Conservation (phyloP, 2,797 vertebrate species). For the Malurus leucopterus region DNA sequence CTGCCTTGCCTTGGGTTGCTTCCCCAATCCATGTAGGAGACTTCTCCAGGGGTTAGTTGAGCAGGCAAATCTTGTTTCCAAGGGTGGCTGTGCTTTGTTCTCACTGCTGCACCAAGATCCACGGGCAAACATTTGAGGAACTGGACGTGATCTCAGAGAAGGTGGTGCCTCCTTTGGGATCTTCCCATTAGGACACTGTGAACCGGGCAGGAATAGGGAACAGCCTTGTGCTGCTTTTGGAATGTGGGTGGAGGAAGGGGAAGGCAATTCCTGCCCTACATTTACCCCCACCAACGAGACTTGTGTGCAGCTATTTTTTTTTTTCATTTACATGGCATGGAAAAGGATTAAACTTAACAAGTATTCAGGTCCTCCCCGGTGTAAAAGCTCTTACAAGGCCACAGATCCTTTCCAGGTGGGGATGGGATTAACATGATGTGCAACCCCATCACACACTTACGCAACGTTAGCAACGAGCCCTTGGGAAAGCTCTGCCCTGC, state of each 20-base stretch:
- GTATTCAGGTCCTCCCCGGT: fast-evolving
- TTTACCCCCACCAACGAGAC: background rate
- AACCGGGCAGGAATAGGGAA: fast-evolving
- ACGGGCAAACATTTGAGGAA: fast-evolving
- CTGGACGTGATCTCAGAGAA: background rate
- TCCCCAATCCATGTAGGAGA: background rate
- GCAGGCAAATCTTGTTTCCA: background rate
- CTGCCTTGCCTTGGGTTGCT: background rate
- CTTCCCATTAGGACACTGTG: background rate
- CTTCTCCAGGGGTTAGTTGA: background rate
- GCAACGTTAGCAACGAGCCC: background rate
- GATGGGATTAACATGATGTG: background rate
- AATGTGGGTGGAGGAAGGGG: background rate
- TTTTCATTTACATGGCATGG: background rate
- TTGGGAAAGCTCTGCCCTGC: background rate
- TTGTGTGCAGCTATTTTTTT: background rate
- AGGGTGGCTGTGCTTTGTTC: background rate
- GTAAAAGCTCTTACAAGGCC: background rate
- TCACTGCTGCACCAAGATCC: background rate
- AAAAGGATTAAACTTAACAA: background rate
- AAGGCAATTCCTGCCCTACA: background rate
- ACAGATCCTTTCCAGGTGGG: background rate
- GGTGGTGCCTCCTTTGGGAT: background rate
- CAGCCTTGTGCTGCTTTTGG: background rate
- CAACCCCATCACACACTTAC: background rate